Evolutionary conservation across 2,888 invertebrate genomes (phyloP).

Genomic region (Lycocerus yunnanus): DNA sequence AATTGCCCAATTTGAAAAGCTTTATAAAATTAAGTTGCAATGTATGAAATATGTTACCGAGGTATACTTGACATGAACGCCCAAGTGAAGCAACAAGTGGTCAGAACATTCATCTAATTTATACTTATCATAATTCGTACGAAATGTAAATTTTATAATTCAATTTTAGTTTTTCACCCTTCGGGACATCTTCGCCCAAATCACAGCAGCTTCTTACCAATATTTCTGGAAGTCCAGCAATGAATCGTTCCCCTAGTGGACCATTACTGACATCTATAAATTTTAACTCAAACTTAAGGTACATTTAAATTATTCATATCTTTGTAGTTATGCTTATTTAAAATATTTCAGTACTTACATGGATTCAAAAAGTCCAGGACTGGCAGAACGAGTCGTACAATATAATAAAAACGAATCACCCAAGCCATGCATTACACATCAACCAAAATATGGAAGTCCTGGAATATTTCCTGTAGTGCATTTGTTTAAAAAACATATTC

Average conservation of each 20-base stretch:
- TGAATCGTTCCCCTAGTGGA: conserved; percentile 52
- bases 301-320: conserved; percentile 20
- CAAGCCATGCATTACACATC: conserved; percentile 44
- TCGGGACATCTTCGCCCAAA: not conserved
- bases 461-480: conserved; percentile 59
- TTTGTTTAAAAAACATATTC: conserved; percentile 55
- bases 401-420: conserved; percentile 54
- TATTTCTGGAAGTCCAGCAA: conserved; percentile 26
- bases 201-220: not conserved
- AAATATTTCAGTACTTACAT: conserved; percentile 51
- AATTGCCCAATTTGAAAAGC: not conserved
- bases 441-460: conserved; percentile 54
- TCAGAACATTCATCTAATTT: not conserved
- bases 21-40: not conserved
- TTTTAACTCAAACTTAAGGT: conserved; percentile 58
- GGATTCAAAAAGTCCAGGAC: conserved; percentile 60
- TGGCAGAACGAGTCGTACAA: conserved; percentile 57
- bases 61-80: not conserved
- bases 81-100: not conserved
- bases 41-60: not conserved
- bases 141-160: not conserved
- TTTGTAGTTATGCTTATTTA: not conserved
- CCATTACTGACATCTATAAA: conserved; percentile 56
- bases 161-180: not conserved
- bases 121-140: too few species aligned